Evolutionary conservation across 2,113 vertebrate species (phyloP).

Genomic region (Salminus brasiliensis): DNA sequence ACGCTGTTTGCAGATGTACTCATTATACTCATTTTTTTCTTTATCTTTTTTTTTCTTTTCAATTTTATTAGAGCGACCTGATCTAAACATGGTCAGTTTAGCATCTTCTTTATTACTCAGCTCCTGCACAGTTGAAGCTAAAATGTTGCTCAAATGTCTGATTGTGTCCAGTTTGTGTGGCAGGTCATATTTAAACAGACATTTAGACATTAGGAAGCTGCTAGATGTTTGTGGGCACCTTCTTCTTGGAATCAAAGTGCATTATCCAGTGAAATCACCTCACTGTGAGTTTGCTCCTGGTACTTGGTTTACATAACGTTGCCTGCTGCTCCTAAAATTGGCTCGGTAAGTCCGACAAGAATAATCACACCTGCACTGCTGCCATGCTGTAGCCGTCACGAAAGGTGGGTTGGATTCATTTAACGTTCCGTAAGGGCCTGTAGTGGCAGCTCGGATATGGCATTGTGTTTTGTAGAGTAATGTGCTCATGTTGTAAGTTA

Average conservation of each 20-base stretch:
- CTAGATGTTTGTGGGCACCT: background rate
- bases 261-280: constrained; percentile 29
- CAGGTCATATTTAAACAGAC: background rate
- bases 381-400: background rate
- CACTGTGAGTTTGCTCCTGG: constrained; percentile 27
- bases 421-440: background rate
- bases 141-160: background rate
- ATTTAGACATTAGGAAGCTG: background rate
- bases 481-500: background rate
- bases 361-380: constrained; percentile 30
- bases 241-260: constrained; percentile 25
- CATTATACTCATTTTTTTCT: too few species aligned
- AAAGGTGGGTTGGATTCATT: background rate
- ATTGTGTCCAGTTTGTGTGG: background rate
- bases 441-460: background rate
- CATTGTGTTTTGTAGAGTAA: constrained; percentile 4
- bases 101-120: background rate
- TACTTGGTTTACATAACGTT: constrained; percentile 48
- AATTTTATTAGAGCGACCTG: too few species aligned
- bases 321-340: constrained; percentile 43
- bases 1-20: too few species aligned
- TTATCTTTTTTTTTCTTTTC: too few species aligned
- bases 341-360: constrained; percentile 32
- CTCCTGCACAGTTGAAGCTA: background rate
- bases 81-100: background rate